phyloP scores from a whole-genome alignment of 2,797 vertebrate genomes.

The Manis pentadactyla region DNA sequence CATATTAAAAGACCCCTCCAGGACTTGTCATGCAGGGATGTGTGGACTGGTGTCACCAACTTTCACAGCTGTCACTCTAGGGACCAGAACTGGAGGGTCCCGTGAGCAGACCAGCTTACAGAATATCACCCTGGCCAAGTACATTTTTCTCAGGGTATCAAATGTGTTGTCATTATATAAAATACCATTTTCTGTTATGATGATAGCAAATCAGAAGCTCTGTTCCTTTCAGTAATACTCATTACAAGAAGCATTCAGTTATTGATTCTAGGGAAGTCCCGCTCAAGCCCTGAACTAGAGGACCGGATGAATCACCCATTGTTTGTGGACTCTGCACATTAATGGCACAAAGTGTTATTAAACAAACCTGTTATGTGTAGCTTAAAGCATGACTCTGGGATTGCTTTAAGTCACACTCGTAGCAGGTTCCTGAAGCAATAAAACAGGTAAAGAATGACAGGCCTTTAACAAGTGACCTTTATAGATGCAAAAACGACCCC shows the following conservation, averaged over 20 bases:
- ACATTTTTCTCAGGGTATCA: background rate
- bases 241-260: background rate
- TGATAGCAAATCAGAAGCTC: background rate
- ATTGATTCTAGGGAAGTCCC: background rate
- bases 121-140: background rate
- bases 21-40: background rate
- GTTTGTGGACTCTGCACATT: background rate
- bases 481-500: background rate
- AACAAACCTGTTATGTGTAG: background rate
- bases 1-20: background rate
- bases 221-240: background rate
- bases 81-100: background rate
- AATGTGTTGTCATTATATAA: background rate
- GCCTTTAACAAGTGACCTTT: conserved; percentile 44
- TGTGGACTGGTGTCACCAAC: background rate
- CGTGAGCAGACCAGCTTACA: too few relatives aligned
- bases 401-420: conserved; percentile 7
- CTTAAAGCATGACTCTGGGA: background rate
- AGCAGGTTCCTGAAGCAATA: background rate
- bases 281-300: background rate
- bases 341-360: background rate
- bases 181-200: background rate
- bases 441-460: conserved; percentile 13
- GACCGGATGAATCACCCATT: background rate
- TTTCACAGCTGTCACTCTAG: background rate